Evolutionary conservation across 2,797 vertebrate species (phyloP).

Genomic region (Urosaurus nigricauda): DNA sequence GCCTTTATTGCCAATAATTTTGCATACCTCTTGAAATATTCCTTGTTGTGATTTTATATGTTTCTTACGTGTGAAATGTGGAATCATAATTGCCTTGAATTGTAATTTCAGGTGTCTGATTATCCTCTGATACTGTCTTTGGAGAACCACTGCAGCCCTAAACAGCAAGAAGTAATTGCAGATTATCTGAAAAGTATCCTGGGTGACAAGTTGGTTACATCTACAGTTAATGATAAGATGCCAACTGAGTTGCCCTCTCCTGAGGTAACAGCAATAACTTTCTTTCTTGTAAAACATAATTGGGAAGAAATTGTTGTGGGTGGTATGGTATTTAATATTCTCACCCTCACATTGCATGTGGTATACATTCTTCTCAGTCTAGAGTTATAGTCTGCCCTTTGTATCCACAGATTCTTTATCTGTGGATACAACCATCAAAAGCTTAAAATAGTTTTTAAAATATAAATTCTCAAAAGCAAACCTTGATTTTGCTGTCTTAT

Average conservation of each 20-base stretch:
- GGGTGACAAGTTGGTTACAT: constrained; percentile 82
- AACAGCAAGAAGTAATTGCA: constrained; percentile 89
- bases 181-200: constrained; percentile 80
- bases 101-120: constrained; percentile 83
- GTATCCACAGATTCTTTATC: too few species aligned
- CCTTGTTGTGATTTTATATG: neutral
- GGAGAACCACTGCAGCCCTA: constrained; percentile 88
- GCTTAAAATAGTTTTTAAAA: too few species aligned
- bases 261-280: constrained; percentile 82
- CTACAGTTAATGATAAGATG: constrained; percentile 69
- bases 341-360: neutral
- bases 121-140: constrained; percentile 90
- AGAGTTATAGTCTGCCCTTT: neutral
- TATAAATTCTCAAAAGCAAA: too few species aligned
- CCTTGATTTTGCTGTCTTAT: too few species aligned
- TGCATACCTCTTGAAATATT: neutral
- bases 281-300: constrained; percentile 31
- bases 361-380: neutral
- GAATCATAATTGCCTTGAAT: constrained; percentile 30
- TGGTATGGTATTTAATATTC: neutral
- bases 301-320: accelerated
- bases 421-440: too few species aligned
- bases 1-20: neutral
- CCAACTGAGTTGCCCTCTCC: constrained; percentile 84
- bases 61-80: constrained; percentile 1